Conservation (phyloP, 2,888 invertebrate species). For the Phyllotreta cruciferae region DNA sequence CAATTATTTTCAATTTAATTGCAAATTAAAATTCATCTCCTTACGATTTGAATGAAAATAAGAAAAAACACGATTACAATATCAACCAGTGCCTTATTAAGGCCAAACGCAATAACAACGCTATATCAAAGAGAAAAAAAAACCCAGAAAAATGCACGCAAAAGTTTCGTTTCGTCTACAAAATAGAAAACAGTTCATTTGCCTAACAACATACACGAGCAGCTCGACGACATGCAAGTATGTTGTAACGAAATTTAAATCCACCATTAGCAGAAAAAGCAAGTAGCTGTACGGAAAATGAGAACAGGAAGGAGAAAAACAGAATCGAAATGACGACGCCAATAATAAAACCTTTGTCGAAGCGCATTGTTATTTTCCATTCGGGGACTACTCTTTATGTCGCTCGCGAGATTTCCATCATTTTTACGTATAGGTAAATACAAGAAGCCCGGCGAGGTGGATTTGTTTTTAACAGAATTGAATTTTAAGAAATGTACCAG, state of each 20-base stretch:
- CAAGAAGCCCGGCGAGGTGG: not conserved
- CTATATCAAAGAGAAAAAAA: constrained; percentile 22
- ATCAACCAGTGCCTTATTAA: constrained; percentile 10
- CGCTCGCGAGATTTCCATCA: constrained; percentile 20
- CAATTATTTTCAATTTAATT: no score
- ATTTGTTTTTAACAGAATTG: constrained; percentile 14
- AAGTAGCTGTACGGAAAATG: constrained; percentile 53
- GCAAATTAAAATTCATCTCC: no score
- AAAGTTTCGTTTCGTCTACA: constrained; percentile 35
- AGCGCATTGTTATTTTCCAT: constrained; percentile 52
- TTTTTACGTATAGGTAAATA: constrained; percentile 5
- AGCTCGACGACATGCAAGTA: constrained; percentile 50
- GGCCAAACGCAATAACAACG: constrained; percentile 9
- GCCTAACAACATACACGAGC: constrained; percentile 52
- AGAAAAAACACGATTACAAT: not conserved
- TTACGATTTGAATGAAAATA: no score
- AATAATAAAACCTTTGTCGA: constrained; percentile 57
- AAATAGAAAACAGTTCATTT: constrained; percentile 49
- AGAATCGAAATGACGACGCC: constrained; percentile 52
- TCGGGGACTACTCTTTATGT: constrained; percentile 16
- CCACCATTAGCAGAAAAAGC: constrained; percentile 56
- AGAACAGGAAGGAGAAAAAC: constrained; percentile 41
- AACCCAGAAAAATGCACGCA: constrained; percentile 9
- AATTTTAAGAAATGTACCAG: no score
- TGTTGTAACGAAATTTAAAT: constrained; percentile 55